Base-by-base conservation (phyloP, 2,113 vertebrate species). In the Zosterops lateralis region DNA sequence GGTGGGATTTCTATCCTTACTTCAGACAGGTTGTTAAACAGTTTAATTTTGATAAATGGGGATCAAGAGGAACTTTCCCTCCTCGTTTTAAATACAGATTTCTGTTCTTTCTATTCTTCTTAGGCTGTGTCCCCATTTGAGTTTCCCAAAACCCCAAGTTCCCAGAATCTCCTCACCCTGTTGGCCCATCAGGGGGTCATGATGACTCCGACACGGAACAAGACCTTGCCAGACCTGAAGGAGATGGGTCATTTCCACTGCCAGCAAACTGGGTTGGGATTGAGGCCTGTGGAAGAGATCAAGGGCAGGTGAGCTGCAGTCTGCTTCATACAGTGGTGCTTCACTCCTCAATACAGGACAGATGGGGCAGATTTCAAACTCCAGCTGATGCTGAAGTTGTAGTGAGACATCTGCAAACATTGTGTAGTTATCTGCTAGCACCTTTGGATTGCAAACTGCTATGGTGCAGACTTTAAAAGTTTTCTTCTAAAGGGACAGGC, bases 111-210 rank as follows among this genome's bases (percentile, higher is more conserved):
- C 8, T 85, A 1, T 77, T 77, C 22, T 77, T 75, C 36, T 54
- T 79, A 99, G 99, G 96, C 98, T 25, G 96, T 98, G 79, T 98
- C 99, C 8, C 98, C 97, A 0, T 99, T 99, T 89, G 99, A 99
- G 81, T 99, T 99, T 95, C 98, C 98, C 36, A 99, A 98, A 94
- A 98, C 98, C 6, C 98, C 98, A n/a, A 99, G 98, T 96, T 98
- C 99, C 47, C 99, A 99, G 26, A 99, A 99, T 93, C 98, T 99
- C 53, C 92, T 99, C 88, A 97, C 98, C 20, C 98, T 99, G 80
- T 96, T 99, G 93, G 98, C 98, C 24, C 98, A 99, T 92, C 98
- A 99, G 96, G 98, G 98, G 3, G 90, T 99, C 79, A 96, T 98
- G 92, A 78, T 98, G 90, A 90, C 98, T 24, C 97, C 96, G 0